Percentiles rank a stretch among this genome's conserved stretches.
Conservation (phyloP, 2,888 invertebrate genomes). For the Helicoverpa assulta region DNA sequence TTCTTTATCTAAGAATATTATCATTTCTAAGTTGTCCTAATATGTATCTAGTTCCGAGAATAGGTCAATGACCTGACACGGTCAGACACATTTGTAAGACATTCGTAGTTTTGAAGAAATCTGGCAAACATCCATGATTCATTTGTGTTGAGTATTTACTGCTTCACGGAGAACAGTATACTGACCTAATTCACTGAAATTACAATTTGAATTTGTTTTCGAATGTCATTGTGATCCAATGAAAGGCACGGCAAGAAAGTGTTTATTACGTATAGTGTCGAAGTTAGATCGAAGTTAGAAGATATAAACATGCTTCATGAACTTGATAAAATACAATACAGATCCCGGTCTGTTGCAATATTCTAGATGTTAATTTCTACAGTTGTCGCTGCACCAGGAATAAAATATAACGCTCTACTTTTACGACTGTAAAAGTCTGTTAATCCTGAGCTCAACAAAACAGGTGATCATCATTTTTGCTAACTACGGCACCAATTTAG, state of each 20-base stretch:
- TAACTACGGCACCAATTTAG: slow-evolving; percentile 14
- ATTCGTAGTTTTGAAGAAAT: slow-evolving; percentile 41
- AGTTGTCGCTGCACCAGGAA: too few relatives aligned
- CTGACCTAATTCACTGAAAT: not conserved
- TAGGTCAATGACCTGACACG: slow-evolving; percentile 22
- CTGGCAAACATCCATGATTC: slow-evolving; percentile 59
- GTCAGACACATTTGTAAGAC: slow-evolving; percentile 37
- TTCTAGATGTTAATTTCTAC: too few relatives aligned
- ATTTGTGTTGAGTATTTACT: slow-evolving; percentile 34
- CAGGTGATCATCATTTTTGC: slow-evolving; percentile 6
- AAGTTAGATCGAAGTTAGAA: too few relatives aligned
- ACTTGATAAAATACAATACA: too few relatives aligned
- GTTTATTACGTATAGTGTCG: too few relatives aligned
- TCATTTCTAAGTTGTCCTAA: slow-evolving; percentile 26
- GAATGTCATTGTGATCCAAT: too few relatives aligned
- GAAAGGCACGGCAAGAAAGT: too few relatives aligned
- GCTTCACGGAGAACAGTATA: slow-evolving; percentile 25
- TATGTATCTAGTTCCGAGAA: slow-evolving; percentile 23
- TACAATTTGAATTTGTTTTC: too few relatives aligned
- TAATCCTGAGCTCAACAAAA: not conserved
- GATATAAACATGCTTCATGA: too few relatives aligned
- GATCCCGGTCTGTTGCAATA: too few relatives aligned
- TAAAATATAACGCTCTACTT: too few relatives aligned
- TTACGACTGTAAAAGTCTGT: too few relatives aligned
- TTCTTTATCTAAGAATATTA: slow-evolving; percentile 14